Evolutionary conservation across 2,888 invertebrate genomes (phyloP).

Genomic region (Patella depressa): DNA sequence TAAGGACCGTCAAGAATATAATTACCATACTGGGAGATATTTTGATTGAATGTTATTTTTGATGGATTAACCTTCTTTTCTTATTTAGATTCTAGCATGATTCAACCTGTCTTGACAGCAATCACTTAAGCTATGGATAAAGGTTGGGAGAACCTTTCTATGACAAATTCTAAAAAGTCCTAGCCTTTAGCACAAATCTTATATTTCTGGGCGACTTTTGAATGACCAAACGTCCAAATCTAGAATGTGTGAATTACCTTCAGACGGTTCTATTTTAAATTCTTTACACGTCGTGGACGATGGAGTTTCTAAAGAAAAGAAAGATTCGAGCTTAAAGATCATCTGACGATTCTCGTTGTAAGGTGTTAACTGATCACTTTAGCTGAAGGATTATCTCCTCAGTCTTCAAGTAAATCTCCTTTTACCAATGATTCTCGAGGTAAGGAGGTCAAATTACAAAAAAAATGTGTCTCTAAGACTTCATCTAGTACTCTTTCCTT

Average conservation of each 20-base stretch:
- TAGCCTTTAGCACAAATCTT: background rate
- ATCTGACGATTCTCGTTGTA: background rate
- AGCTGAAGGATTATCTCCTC: background rate
- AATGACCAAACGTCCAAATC: background rate
- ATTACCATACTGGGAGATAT: too few species aligned
- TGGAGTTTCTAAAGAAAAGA: background rate
- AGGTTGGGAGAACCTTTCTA: background rate
- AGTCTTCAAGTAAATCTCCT: background rate
- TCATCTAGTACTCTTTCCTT: too few species aligned
- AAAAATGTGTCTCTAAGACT: too few species aligned
- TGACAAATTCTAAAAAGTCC: too few species aligned
- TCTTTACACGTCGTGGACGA: background rate
- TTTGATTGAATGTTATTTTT: too few species aligned
- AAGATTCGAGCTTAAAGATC: background rate
- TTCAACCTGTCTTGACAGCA: background rate
- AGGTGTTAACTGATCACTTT: background rate
- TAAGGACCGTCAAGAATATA: too few species aligned
- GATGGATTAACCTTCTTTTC: too few species aligned
- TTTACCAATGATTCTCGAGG: background rate
- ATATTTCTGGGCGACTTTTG: too few species aligned
- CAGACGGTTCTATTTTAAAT: background rate
- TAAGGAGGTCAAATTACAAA: too few species aligned
- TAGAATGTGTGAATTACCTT: background rate
- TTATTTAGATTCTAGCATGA: too few species aligned
- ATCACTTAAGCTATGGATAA: background rate